These are phyloP conservation scores for Noctua fimbriata DNA, from an alignment of 2,888 invertebrate species.

Conservation along the genomic window DNA sequence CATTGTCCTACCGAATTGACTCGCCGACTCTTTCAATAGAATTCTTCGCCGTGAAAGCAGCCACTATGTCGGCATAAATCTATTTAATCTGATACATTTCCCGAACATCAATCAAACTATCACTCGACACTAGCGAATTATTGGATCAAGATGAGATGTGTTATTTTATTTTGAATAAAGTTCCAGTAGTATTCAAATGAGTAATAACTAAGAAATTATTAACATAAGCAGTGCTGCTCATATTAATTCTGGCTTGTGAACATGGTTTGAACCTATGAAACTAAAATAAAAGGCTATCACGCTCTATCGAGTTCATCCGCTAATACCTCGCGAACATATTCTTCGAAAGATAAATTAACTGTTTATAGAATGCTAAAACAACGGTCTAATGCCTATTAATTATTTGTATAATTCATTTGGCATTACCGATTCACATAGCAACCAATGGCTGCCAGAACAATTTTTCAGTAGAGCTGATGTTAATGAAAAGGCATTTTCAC, in stretches of 20 bases:
- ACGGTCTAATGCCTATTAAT: constrained; percentile 51
- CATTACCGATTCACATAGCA: constrained; percentile 69
- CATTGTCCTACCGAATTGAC: constrained; percentile 87
- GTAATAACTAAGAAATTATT: neutral
- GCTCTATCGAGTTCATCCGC: constrained; percentile 5
- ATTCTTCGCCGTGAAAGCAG: constrained; percentile 83
- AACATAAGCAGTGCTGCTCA: neutral
- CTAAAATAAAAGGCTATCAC: constrained; percentile 7
- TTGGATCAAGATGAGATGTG: constrained; percentile 47
- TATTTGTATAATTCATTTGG: constrained; percentile 62
- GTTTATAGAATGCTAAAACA: constrained; percentile 32
- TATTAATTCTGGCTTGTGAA: neutral
- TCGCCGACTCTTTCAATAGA: constrained; percentile 80
- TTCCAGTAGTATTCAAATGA: neutral
- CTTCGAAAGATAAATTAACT: constrained; percentile 24
- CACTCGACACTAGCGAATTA: constrained; percentile 72
- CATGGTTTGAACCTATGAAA: neutral
- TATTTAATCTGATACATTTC: constrained; percentile 85
- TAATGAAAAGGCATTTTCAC: constrained; percentile 90
- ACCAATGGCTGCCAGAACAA: constrained; percentile 81
- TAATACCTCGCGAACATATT: constrained; percentile 37
- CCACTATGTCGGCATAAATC: constrained; percentile 81
- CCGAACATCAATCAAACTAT: constrained; percentile 82
- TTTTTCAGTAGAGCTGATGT: constrained; percentile 88
- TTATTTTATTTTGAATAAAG: constrained; percentile 18